Conservation (phyloP, 1,140 invertebrate genomes). For the Dendrolimus punctatus region DNA sequence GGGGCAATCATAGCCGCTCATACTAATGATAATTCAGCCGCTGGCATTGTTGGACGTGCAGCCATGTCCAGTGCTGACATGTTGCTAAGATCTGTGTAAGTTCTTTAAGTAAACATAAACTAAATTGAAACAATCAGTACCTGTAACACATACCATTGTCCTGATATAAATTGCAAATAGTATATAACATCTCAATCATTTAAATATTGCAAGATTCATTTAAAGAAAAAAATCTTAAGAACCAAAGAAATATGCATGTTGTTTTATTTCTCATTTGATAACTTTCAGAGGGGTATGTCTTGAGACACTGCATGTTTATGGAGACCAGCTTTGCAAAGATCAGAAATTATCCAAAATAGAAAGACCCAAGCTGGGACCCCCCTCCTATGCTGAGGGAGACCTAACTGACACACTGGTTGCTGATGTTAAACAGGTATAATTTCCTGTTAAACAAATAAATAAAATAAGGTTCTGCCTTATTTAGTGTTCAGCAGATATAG, state of each 20-base stretch:
- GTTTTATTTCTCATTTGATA: background rate
- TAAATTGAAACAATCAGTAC: too few relatives aligned
- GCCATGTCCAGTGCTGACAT: slow-evolving; percentile 84
- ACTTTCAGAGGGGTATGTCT: slow-evolving; percentile 82
- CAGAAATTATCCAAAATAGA: slow-evolving; percentile 49
- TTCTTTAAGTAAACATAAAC: slow-evolving; percentile 1
- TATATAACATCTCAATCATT: too few relatives aligned
- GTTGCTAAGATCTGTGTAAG: slow-evolving; percentile 62
- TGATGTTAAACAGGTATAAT: slow-evolving; percentile 33
- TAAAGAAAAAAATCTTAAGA: too few relatives aligned
- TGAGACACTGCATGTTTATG: slow-evolving; percentile 83
- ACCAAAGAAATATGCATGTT: too few relatives aligned
- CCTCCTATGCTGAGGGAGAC: slow-evolving; percentile 14
- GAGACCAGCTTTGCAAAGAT: slow-evolving; percentile 77
- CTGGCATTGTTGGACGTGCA: slow-evolving; percentile 84
- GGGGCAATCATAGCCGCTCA: slow-evolving; percentile 80
- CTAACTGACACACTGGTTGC: slow-evolving; percentile 17
- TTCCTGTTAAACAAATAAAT: slow-evolving; percentile 1
- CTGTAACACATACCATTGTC: too few relatives aligned
- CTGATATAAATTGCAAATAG: too few relatives aligned
- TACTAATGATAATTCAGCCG: slow-evolving; percentile 78
- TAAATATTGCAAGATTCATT: too few relatives aligned
- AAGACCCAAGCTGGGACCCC: slow-evolving; percentile 73
- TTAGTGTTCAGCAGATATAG: too few relatives aligned
- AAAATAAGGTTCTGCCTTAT: too few relatives aligned